Evolutionary conservation across 2,797 vertebrate species (phyloP).

Genomic region (Selene dorsalis): DNA sequence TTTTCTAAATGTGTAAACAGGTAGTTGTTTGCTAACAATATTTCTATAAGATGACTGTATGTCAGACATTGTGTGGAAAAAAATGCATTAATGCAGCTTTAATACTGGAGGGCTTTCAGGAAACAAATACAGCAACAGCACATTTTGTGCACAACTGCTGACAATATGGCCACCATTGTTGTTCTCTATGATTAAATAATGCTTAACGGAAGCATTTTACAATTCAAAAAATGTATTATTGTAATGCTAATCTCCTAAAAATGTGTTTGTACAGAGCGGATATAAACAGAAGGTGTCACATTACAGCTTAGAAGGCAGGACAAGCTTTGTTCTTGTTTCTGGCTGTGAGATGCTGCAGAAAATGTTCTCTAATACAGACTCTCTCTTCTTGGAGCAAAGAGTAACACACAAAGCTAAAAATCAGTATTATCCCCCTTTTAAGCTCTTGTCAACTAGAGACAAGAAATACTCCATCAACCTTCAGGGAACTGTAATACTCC

Average conservation of each 20-base stretch:
- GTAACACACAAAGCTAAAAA: constrained; percentile 59
- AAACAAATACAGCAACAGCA: background rate
- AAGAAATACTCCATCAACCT: constrained; percentile 72
- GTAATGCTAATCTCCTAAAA: constrained; percentile 34
- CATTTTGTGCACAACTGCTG: constrained; percentile 8
- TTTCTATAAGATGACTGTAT: background rate
- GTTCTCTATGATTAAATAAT: constrained; percentile 28
- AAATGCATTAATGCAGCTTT: background rate
- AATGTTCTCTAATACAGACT: constrained; percentile 46
- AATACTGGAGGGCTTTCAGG: background rate
- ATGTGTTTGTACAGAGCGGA: constrained; percentile 5
- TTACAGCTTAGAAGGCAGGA: constrained; percentile 30
- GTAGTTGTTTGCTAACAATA: background rate
- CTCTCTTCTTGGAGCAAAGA: constrained; percentile 44
- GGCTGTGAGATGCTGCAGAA: constrained; percentile 34
- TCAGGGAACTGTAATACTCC: constrained; percentile 70
- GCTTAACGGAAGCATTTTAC: constrained; percentile 35
- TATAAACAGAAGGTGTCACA: constrained; percentile 32
- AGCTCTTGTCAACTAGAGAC: constrained; percentile 69
- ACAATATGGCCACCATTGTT: constrained; percentile 15
- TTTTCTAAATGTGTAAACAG: background rate
- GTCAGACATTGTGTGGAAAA: background rate
- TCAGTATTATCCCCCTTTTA: constrained; percentile 67
- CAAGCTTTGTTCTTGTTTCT: constrained; percentile 44
- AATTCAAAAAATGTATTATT: constrained; percentile 36